A percentile compares a stretch with the other conserved stretches of the same genome.
Evolutionary conservation across 1,140 invertebrate species (phyloP).

Genomic region (Drosophila kepulauana): DNA sequence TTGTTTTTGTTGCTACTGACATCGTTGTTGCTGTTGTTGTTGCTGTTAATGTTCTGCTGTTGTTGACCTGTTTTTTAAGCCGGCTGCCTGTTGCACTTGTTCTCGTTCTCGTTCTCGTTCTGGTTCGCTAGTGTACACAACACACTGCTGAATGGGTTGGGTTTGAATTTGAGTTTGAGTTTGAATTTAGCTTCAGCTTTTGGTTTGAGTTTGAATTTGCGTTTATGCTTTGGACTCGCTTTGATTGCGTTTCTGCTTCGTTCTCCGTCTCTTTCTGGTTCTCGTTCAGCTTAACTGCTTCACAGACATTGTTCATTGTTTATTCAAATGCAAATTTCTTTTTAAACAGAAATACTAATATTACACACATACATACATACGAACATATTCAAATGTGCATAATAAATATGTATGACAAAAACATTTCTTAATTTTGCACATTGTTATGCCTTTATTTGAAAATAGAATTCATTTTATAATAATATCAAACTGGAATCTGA

Average conservation of each 20-base stretch:
- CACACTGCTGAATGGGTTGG: slow-evolving; percentile 28
- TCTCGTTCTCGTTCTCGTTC: slow-evolving; percentile 66
- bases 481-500: background rate
- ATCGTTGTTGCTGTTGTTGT: slow-evolving; percentile 31
- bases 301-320: slow-evolving; percentile 27
- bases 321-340: slow-evolving; percentile 58
- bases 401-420: too few relatives aligned
- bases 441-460: background rate
- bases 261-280: too few relatives aligned
- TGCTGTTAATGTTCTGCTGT: slow-evolving; percentile 26
- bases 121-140: slow-evolving; percentile 47
- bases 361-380: slow-evolving; percentile 11
- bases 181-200: slow-evolving; percentile 28
- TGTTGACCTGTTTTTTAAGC: slow-evolving; percentile 53
- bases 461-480: background rate
- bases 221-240: slow-evolving; percentile 16
- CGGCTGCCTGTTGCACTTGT: slow-evolving; percentile 70
- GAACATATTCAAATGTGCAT: too few relatives aligned
- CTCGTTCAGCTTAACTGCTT: slow-evolving; percentile 40
- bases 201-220: slow-evolving; percentile 24
- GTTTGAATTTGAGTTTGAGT: slow-evolving; percentile 17
- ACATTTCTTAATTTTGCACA: slow-evolving; percentile 1
- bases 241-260: slow-evolving; percentile 22
- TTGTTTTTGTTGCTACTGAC: slow-evolving; percentile 10
- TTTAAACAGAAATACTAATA: slow-evolving; percentile 7